Conservation (phyloP, 2,797 vertebrate genomes). For the Sparus aurata region DNA sequence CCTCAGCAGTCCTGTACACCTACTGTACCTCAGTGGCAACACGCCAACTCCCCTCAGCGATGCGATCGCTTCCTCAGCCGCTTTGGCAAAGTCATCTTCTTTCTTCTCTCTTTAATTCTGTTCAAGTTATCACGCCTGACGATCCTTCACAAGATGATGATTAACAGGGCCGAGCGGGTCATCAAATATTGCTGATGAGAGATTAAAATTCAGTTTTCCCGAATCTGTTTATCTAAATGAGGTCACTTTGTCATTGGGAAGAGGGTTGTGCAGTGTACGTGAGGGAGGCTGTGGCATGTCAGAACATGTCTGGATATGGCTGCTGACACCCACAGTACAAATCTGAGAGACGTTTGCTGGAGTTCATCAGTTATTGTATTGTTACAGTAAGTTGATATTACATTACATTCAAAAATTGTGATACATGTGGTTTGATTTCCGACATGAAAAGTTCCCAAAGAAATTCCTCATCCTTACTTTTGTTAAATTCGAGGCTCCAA, state of each 20-base stretch:
- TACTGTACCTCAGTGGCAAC: conserved; percentile 13
- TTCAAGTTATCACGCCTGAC: neutral
- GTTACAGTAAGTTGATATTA: neutral
- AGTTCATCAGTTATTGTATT: neutral
- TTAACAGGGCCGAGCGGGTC: neutral
- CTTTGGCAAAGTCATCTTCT: conserved; percentile 31
- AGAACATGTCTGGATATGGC: neutral
- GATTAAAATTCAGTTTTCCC: conserved; percentile 12
- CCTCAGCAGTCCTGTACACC: conserved; percentile 5
- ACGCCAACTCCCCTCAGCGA: conserved; percentile 28
- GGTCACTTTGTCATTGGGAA: conserved; percentile 27
- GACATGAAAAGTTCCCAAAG: neutral
- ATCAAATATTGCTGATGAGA: neutral
- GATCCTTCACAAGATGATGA: neutral
- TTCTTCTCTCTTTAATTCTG: neutral
- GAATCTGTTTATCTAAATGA: conserved; percentile 20
- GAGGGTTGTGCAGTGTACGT: neutral
- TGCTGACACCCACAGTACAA: neutral
- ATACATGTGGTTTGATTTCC: neutral
- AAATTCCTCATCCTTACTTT: neutral
- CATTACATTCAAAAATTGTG: neutral
- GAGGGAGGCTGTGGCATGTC: neutral
- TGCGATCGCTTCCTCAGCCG: conserved; percentile 31
- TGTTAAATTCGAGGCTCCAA: neutral
- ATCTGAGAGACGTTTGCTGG: neutral